phyloP scores from a whole-genome alignment of 2,113 vertebrate species.

The Malurus alboscapulatus region DNA sequence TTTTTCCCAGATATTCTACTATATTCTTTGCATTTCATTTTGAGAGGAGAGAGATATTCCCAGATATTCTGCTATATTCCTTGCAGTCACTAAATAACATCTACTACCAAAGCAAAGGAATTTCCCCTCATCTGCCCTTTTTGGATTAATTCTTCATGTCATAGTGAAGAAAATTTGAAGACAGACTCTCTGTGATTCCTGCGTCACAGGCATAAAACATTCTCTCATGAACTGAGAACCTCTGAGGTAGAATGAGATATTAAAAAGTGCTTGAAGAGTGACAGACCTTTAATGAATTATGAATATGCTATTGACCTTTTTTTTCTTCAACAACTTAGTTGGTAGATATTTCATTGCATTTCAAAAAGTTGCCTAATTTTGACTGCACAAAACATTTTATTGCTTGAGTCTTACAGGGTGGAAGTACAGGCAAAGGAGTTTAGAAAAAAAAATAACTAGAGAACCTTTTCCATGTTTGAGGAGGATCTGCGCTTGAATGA shows the following conservation, averaged over 20 bases:
- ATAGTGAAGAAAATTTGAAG: neutral
- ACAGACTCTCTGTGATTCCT: neutral
- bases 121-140: neutral
- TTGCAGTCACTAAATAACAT: neutral
- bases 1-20: neutral
- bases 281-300: conserved; percentile 47
- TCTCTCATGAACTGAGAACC: neutral
- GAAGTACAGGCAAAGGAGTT: neutral
- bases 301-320: neutral
- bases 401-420: neutral
- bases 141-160: neutral
- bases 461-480: neutral
- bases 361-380: neutral
- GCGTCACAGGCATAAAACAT: neutral
- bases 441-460: neutral
- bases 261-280: neutral
- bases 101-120: neutral
- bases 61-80: neutral
- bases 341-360: neutral
- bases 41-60: neutral
- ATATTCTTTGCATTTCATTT: neutral
- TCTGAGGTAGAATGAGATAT: neutral
- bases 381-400: neutral
- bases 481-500: neutral
- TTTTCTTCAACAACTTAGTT: neutral